Evolutionary conservation across 2,888 invertebrate species (phyloP), one percentile per base, ranked within the genome.

Genomic region (Rhimphoctona megacephalus): DNA sequence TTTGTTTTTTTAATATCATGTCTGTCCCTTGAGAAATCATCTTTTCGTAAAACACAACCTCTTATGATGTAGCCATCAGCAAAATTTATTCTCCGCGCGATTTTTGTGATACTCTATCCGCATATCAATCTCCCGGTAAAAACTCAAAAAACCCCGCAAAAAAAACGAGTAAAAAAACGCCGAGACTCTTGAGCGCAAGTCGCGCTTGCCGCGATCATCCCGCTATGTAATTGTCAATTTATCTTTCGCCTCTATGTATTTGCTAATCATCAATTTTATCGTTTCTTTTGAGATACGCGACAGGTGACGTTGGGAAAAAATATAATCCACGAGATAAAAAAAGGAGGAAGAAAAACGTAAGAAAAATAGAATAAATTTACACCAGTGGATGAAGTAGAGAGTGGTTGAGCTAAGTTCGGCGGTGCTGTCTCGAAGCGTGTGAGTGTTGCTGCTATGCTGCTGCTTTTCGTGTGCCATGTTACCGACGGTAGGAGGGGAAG

Each of bases 401-500:
- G 73, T 76, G 22, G 67, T 78, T 73, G 66, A 78, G 52, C 70
- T 66, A 69, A 77, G 76, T 79, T 84, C 81, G 86, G 64, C 70
- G 67, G 78, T 83, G 83, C 70, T 73, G 81, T 81, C 70, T 81
- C 72, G 80, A 66, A 77, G 54, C 81, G 82, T 85, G 83, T 83
- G 86, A 73, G 88, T 81, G 80, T 64, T 81, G 78, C 80, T 64
- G 80, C 81, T 81, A 70, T 81, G 78, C 80, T 64, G 80, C 81
- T 81, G 74, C 77, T 85, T 83, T 89, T 83, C 87, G 88, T 88
- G 84, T 86, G 83, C 85, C 82, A 78, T 86, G 88, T 88, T 85
- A 86, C 76, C 84, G 86, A 76, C 74, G 52, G 78, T 43, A 52
- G 74, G 82, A 57, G 74, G 74, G 74, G n/a, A 43, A 19, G 81